Percentiles rank a stretch among this genome's conserved stretches.
These are phyloP conservation scores for Danaus plexippus DNA, from an alignment of 1,140 invertebrate species.

Conservation along the genomic window DNA sequence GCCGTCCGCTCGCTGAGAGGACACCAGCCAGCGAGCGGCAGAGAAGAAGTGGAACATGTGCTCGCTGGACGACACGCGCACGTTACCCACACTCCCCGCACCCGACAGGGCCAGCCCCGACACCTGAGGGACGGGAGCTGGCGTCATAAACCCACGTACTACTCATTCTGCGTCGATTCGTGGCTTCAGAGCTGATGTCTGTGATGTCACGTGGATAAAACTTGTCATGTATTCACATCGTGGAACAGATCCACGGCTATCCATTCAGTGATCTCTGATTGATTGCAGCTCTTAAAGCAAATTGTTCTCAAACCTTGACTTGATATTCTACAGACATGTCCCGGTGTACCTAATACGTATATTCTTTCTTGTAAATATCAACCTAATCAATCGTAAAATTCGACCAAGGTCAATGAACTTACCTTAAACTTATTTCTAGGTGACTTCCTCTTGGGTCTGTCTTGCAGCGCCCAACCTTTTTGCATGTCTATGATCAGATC, in stretches of 20 bases:
- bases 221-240: no score
- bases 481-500: constrained; percentile 93
- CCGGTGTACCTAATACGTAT: no score
- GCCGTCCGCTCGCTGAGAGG: constrained; percentile 85
- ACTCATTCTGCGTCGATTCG: not conserved
- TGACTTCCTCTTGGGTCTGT: constrained; percentile 79
- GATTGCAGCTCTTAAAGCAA: no score
- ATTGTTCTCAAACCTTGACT: no score
- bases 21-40: constrained; percentile 94
- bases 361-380: no score
- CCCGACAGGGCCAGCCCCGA: constrained; percentile 80
- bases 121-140: constrained; percentile 54
- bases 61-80: constrained; percentile 86
- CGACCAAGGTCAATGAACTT: constrained; percentile 12
- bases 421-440: constrained; percentile 85
- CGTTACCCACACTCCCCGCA: constrained; percentile 84
- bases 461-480: constrained; percentile 83
- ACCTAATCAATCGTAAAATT: no score
- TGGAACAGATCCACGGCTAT: no score
- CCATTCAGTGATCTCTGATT: no score
- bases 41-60: constrained; percentile 93
- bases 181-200: no score
- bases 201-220: no score
- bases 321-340: no score
- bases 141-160: no score